Base-by-base conservation (phyloP, 2,888 invertebrate genomes). In the Ochropacha duplaris region DNA sequence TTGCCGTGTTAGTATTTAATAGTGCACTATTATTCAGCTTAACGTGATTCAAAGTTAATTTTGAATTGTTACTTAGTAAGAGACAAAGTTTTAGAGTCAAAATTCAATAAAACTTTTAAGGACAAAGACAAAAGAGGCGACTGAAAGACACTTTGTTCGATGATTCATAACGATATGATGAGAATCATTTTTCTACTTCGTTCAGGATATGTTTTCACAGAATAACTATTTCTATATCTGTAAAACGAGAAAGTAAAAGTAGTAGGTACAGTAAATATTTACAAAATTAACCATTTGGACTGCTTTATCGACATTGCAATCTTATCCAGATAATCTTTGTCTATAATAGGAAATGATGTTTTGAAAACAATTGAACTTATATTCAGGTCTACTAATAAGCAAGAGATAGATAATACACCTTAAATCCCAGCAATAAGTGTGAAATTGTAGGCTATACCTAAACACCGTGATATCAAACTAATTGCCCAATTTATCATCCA, bases 401-500 rank as follows among this genome's bases (percentile, higher is more conserved):
- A 44, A 44, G 9, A 39, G 39, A 16, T 9, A 39, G 39, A 16
- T 9, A 39, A 44, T 19, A 19, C 9, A 44, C 44, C 44, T 44
- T 44, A 44, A 63, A 62, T 64, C 61, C 57, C 62, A 72, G 70
- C 55, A 58, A 64, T 59, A 56, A 58, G 26, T 58, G 44, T 44
- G 44, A 19, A 19, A 44, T 44, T 44, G 39, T 44, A 19, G 4
- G 8, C 19, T 14, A 19, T 44, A 9, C 44, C 5, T 8, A 19
- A 44, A 44, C 1, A 73, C 80, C 80, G 80, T 82, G 82, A 79
- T 80, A 75, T 74, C 65, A 69, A 74, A 76, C 72, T 85, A 86
- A 86, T 86, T 83, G 82, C 74, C 78, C 64, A 84, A 87, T 87
- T 87, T 84, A 84, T 87, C 87, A 85, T 79, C 78, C 75, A 72